phyloP scores from a whole-genome alignment of 2,888 invertebrate species.

The Mongoloraphidia duomilia region DNA sequence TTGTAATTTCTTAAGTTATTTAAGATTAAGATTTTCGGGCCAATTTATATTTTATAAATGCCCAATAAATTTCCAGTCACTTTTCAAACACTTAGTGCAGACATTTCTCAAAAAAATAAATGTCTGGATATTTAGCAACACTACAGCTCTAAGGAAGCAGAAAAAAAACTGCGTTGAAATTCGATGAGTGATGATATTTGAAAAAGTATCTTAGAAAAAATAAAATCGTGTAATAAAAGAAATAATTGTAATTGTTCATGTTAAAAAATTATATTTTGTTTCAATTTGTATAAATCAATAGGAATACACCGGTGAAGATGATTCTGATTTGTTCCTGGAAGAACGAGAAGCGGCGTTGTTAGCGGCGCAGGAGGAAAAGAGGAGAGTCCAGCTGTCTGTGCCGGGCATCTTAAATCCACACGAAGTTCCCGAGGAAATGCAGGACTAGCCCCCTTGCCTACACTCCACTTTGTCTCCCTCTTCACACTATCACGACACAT shows the following conservation, averaged over 20 bases:
- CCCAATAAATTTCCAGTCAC: too few relatives aligned
- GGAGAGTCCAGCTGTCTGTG: conserved; percentile 82
- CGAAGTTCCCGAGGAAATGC: conserved; percentile 91
- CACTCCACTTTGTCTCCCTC: conserved; percentile 2
- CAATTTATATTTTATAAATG: too few relatives aligned
- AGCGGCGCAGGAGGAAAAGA: conserved; percentile 85
- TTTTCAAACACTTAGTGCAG: too few relatives aligned
- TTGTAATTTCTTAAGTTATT: too few relatives aligned
- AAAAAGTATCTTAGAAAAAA: too few relatives aligned
- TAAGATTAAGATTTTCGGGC: too few relatives aligned
- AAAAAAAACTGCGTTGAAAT: too few relatives aligned
- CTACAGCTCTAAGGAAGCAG: too few relatives aligned
- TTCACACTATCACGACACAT: not conserved
- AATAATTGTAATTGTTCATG: not conserved
- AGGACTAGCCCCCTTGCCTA: conserved; percentile 45
- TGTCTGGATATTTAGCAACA: too few relatives aligned
- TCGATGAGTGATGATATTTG: too few relatives aligned
- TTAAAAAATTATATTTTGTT: not conserved
- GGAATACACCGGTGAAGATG: conserved; percentile 98
- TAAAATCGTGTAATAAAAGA: too few relatives aligned
- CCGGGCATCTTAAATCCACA: conserved; percentile 95
- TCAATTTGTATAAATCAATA: conserved; percentile 25
- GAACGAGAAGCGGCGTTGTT: conserved; percentile 84
- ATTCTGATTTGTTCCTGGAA: conserved; percentile 92
- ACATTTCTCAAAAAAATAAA: too few relatives aligned